These are phyloP conservation scores for Labia minor DNA, from an alignment of 2,888 invertebrate species.

Conservation along the genomic window DNA sequence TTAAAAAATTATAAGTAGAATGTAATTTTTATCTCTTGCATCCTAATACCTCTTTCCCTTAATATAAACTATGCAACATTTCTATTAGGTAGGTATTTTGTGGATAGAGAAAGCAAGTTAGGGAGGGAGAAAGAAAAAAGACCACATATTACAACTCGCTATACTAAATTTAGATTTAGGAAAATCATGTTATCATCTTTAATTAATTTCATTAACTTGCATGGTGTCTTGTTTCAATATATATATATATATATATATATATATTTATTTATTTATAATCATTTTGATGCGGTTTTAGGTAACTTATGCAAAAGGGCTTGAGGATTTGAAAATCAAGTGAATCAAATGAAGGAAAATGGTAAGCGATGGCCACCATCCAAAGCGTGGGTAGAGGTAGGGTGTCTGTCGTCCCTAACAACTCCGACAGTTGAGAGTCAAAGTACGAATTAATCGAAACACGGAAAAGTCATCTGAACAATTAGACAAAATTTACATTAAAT, in stretches of 20 bases:
- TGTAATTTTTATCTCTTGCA: too few species aligned
- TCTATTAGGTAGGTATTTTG: too few species aligned
- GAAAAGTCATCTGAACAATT: constrained; percentile 1
- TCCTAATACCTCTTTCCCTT: too few species aligned
- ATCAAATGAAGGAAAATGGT: neutral
- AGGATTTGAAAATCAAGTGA: neutral
- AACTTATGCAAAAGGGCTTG: neutral
- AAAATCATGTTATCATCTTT: neutral
- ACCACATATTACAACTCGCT: too few species aligned
- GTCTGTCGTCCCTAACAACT: neutral
- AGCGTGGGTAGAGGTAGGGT: neutral
- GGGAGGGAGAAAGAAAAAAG: too few species aligned
- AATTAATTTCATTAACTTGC: neutral
- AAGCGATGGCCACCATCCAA: too few species aligned
- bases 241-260: too few species aligned
- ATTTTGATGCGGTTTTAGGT: neutral
- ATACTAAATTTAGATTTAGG: neutral
- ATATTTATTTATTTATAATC: too few species aligned
- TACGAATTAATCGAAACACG: neutral
- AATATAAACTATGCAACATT: too few species aligned
- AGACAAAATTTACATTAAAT: neutral
- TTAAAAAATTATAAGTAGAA: too few species aligned
- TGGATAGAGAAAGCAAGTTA: too few species aligned
- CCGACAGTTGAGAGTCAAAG: constrained; percentile 2
- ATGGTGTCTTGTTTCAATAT: neutral